Conservation (phyloP, 92 coral and sea anemone genomes). For the Meandrina meandrites region DNA sequence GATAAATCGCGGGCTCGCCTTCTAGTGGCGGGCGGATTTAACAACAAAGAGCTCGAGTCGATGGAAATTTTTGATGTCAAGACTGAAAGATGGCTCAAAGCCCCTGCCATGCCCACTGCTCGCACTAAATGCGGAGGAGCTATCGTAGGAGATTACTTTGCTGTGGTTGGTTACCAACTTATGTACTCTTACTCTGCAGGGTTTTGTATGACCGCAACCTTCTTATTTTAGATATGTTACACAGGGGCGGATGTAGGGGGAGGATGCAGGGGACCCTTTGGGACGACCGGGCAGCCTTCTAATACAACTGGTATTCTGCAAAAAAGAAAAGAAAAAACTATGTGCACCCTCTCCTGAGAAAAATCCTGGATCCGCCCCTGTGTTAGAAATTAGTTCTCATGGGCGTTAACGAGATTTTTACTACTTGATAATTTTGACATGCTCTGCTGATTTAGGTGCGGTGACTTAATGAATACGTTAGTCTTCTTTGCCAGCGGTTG, state of each 20-base stretch:
- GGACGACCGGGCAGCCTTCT: too few relatives aligned
- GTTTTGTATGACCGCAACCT: background rate
- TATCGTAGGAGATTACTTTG: conserved; percentile 64
- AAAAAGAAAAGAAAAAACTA: too few relatives aligned
- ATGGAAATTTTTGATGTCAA: conserved; percentile 65
- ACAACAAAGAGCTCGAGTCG: conserved; percentile 64
- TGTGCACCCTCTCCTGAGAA: too few relatives aligned
- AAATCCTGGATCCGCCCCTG: too few relatives aligned
- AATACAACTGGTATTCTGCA: too few relatives aligned
- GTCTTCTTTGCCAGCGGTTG: background rate
- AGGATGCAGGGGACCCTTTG: too few relatives aligned
- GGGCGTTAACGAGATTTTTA: background rate
- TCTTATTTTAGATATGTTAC: background rate
- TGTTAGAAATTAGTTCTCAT: background rate
- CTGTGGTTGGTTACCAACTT: conserved; percentile 61
- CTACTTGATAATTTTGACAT: background rate
- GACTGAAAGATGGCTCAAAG: conserved; percentile 64
- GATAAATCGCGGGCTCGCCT: conserved; percentile 65
- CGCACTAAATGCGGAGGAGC: conserved; percentile 76
- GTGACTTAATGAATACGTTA: background rate
- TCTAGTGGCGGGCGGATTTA: conserved; percentile 75
- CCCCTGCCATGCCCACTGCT: conserved; percentile 74
- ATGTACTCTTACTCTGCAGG: background rate
- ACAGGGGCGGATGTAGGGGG: too few relatives aligned
- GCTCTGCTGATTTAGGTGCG: background rate